Percentiles rank a stretch among this genome's conserved stretches.
Conservation (phyloP, 2,888 invertebrate species). For the Choristoneura rosaceana region DNA sequence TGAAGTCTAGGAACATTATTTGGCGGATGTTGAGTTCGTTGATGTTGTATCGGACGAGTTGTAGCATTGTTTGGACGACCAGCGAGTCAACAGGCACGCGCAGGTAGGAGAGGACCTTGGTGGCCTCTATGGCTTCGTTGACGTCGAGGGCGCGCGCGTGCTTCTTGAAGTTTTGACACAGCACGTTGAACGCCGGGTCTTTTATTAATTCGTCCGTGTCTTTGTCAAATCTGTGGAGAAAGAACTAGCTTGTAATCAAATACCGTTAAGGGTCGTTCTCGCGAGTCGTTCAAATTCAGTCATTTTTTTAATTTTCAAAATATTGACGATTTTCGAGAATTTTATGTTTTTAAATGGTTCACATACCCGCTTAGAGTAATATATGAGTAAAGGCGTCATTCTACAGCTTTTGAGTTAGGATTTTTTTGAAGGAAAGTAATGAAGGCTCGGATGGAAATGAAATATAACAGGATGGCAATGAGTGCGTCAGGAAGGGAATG, state of each 20-base stretch:
- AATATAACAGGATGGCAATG: too few relatives aligned
- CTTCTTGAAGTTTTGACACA: slow-evolving; percentile 85
- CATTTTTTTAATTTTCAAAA: too few relatives aligned
- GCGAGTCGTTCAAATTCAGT: too few relatives aligned
- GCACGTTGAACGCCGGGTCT: slow-evolving; percentile 83
- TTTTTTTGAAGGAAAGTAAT: too few relatives aligned
- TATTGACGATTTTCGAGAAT: too few relatives aligned
- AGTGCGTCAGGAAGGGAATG: too few relatives aligned
- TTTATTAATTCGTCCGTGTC: slow-evolving; percentile 74
- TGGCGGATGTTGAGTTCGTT: slow-evolving; percentile 86
- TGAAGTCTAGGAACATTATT: slow-evolving; percentile 87
- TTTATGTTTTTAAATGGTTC: too few relatives aligned
- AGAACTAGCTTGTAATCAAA: not conserved
- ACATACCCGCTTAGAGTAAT: too few relatives aligned
- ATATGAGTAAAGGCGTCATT: too few relatives aligned
- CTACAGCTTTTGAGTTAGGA: too few relatives aligned
- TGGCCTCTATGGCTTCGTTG: slow-evolving; percentile 84
- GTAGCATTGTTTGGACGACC: slow-evolving; percentile 87
- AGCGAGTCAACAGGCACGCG: slow-evolving; percentile 85
- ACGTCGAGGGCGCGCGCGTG: slow-evolving; percentile 82
- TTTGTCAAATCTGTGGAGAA: slow-evolving; percentile 57
- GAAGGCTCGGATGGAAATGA: too few relatives aligned
- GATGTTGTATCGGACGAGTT: slow-evolving; percentile 86
- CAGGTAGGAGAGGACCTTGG: slow-evolving; percentile 85
- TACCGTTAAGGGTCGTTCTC: too few relatives aligned